These are phyloP conservation scores for Ganaspis brasiliensis DNA, from an alignment of 2,888 invertebrate genomes.

Conservation along the genomic window DNA sequence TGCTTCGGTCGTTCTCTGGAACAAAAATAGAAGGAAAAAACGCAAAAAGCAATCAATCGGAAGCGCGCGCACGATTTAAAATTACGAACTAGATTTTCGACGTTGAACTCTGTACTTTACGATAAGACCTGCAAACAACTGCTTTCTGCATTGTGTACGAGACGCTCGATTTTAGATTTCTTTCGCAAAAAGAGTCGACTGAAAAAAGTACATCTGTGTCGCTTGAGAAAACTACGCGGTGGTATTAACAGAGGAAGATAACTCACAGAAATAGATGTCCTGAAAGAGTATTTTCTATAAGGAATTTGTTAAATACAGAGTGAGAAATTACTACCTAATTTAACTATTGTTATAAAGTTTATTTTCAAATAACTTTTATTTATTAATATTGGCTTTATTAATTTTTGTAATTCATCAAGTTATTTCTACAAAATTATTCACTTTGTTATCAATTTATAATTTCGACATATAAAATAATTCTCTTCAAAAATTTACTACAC, in stretches of 20 bases:
- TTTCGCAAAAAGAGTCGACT: background rate
- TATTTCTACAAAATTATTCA: no score
- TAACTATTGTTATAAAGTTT: background rate
- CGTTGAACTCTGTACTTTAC: conserved; percentile 13
- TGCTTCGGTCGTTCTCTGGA: conserved; percentile 38
- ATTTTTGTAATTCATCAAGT: background rate
- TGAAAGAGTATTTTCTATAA: background rate
- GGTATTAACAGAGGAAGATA: conserved; percentile 20
- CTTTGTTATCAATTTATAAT: no score
- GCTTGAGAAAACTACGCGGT: conserved; percentile 19
- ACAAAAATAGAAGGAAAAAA: conserved; percentile 32
- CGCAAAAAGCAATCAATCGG: conserved; percentile 47
- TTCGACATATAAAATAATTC: no score
- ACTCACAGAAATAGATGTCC: background rate
- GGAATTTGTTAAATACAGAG: conserved; percentile 20
- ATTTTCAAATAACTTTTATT: background rate
- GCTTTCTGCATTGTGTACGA: conserved; percentile 8
- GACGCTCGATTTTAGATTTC: conserved; percentile 23
- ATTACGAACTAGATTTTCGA: conserved; percentile 42
- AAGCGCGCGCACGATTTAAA: conserved; percentile 47
- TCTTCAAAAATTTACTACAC: no score
- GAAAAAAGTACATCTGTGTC: background rate
- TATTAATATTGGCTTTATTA: background rate
- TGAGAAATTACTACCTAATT: background rate
- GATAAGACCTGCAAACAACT: conserved; percentile 35